Percentiles rank a stretch among this genome's conserved stretches.
phyloP scores from a whole-genome alignment of 2,888 invertebrate species.

The Himalopsyche tibetana region DNA sequence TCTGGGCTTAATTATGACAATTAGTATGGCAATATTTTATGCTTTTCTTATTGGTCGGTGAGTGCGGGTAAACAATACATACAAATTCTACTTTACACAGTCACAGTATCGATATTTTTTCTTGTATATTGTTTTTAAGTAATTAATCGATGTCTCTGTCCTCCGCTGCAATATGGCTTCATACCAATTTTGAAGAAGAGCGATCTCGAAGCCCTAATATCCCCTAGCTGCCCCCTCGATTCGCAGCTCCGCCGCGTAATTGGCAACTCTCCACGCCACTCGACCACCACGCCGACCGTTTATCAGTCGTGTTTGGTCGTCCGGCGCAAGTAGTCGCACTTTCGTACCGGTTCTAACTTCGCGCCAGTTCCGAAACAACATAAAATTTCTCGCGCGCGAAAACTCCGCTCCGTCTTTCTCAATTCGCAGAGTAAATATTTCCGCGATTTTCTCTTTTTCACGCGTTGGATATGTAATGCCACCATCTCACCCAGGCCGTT shows the following conservation, averaged over 20 bases:
- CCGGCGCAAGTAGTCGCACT: background rate
- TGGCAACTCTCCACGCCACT: conserved; percentile 6
- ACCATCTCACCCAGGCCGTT: background rate
- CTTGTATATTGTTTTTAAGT: too few relatives aligned
- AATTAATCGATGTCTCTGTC: too few relatives aligned
- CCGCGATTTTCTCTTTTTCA: conserved; percentile 3
- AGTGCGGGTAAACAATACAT: too few relatives aligned
- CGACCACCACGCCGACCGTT: conserved; percentile 30
- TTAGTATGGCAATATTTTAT: too few relatives aligned
- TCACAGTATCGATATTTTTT: too few relatives aligned
- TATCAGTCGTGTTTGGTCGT: conserved; percentile 29
- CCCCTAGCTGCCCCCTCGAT: background rate
- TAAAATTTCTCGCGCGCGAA: conserved; percentile 18
- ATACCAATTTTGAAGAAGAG: background rate
- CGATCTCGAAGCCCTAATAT: background rate
- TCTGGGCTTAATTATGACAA: too few relatives aligned
- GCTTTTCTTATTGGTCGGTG: too few relatives aligned
- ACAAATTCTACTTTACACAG: too few relatives aligned
- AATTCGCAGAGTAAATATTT: conserved; percentile 34
- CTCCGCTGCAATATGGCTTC: too few relatives aligned
- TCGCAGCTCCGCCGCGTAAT: conserved; percentile 27
- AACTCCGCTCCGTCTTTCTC: background rate
- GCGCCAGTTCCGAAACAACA: background rate
- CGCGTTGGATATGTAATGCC: background rate
- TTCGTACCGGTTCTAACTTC: background rate